Conservation (phyloP, 2,888 invertebrate genomes). For the Rhingia campestris region DNA sequence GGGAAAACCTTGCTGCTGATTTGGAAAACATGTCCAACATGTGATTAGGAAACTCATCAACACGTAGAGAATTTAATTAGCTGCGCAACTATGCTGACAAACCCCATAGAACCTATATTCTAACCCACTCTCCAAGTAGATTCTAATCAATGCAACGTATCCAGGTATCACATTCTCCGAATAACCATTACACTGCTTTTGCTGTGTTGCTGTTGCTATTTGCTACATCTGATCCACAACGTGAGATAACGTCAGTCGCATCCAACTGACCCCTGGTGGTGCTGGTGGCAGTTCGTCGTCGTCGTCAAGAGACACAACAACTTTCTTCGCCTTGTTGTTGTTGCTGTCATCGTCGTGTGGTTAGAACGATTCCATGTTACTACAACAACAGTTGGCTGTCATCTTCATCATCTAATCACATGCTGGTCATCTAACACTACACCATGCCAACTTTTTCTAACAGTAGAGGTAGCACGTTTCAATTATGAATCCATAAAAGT, state of each 20-base stretch:
- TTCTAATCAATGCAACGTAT: conserved; percentile 60
- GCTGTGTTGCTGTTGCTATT: not conserved
- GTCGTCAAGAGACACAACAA: conserved; percentile 38
- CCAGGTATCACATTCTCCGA: conserved; percentile 54
- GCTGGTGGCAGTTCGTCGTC: conserved; percentile 49
- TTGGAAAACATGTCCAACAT: conserved; percentile 20
- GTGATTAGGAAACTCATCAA: conserved; percentile 53
- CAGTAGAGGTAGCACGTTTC: conserved; percentile 69
- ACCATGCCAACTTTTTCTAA: conserved; percentile 33
- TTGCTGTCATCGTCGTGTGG: conserved; percentile 56
- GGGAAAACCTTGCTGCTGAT: not conserved
- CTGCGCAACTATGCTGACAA: conserved; percentile 13
- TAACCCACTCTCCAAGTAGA: conserved; percentile 57
- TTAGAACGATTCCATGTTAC: conserved; percentile 14
- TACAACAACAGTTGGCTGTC: conserved; percentile 57
- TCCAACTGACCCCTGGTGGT: conserved; percentile 55
- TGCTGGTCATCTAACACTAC: conserved; percentile 62
- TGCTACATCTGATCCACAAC: conserved; percentile 46
- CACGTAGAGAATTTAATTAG: conserved; percentile 69
- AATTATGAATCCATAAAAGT: conserved; percentile 73
- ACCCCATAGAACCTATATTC: conserved; percentile 35
- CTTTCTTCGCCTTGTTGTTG: conserved; percentile 44
- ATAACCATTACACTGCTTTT: conserved; percentile 44
- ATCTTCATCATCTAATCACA: conserved; percentile 71
- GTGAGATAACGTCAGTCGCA: conserved; percentile 56